A percentile compares a stretch with the other conserved stretches of the same genome.
phyloP scores from a whole-genome alignment of 2,797 vertebrate species.

The Tokudaia muenninki region DNA sequence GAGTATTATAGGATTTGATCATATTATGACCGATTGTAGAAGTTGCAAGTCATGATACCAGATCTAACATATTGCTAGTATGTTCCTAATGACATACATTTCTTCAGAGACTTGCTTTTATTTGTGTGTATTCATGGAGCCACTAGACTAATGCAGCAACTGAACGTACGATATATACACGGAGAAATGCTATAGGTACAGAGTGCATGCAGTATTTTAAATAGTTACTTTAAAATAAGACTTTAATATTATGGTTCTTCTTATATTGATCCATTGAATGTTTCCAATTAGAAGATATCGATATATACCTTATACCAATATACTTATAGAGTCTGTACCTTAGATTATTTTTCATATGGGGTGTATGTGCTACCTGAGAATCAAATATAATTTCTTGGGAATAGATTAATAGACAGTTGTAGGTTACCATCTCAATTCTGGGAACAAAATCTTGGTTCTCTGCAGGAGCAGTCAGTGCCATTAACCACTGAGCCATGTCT shows the following conservation, averaged over 20 bases:
- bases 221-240: not conserved
- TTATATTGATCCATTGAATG: no score
- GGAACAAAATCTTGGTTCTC: not conserved
- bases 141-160: not conserved
- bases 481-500: not conserved
- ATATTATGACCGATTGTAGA: not conserved
- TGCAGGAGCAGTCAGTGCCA: no score
- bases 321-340: not conserved
- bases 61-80: not conserved
- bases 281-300: not conserved
- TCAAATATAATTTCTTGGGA: no score
- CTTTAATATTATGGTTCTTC: not conserved
- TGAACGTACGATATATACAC: not conserved
- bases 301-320: no score
- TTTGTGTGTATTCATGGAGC: not conserved
- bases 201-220: not conserved
- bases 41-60: not conserved
- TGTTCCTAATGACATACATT: not conserved
- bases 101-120: not conserved
- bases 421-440: not conserved
- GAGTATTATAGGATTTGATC: not conserved
- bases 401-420: not conserved
- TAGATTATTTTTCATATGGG: rapidly evolving
- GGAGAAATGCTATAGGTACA: not conserved
- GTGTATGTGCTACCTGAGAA: not conserved